Evolutionary conservation across 2,888 invertebrate genomes (phyloP).

Genomic region (Suillia variegata): DNA sequence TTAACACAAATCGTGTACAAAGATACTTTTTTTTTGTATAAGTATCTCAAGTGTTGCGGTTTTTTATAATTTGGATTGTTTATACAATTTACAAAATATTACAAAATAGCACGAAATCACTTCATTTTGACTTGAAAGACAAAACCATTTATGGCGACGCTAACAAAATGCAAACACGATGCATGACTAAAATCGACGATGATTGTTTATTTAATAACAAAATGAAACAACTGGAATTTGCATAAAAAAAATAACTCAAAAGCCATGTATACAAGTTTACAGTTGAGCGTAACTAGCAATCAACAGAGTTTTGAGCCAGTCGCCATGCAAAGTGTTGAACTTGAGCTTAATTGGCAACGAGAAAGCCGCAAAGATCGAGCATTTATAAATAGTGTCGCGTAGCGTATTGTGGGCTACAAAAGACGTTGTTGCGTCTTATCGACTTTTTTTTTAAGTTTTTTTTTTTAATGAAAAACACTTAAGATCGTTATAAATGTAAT

Average conservation of each 20-base stretch:
- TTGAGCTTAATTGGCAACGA: background rate
- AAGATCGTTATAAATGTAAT: no score
- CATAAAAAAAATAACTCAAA: background rate
- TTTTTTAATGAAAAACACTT: no score
- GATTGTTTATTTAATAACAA: background rate
- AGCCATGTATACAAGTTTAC: background rate
- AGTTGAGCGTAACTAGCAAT: background rate
- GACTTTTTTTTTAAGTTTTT: no score
- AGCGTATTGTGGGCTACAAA: background rate
- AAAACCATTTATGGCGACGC: background rate
- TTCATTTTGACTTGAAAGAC: background rate
- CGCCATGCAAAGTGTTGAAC: background rate
- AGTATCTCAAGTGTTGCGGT: no score
- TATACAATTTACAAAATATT: no score
- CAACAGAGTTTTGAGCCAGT: no score
- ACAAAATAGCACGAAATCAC: no score
- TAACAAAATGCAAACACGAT: background rate
- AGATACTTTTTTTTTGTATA: no score
- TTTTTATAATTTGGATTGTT: no score
- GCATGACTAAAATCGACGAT: slow-evolving; percentile 1
- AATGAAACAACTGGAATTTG: background rate
- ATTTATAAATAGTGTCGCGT: background rate
- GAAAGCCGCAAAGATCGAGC: background rate
- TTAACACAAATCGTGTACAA: no score
- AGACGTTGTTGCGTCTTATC: background rate